Evolutionary conservation across 2,888 invertebrate species (phyloP), one percentile per base, ranked within the genome.

Genomic region (Antheraea assamensis): DNA sequence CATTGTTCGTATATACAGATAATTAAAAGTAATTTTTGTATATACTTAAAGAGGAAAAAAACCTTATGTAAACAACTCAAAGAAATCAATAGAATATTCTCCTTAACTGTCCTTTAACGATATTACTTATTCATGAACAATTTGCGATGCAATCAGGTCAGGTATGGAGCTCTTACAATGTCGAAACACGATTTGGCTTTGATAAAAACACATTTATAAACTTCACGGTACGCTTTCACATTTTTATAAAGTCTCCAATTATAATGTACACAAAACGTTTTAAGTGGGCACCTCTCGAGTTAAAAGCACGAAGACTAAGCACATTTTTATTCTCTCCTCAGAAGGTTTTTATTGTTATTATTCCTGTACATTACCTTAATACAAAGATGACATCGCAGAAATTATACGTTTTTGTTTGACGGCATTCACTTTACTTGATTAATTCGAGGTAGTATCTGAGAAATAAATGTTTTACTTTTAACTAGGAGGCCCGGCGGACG

Each of bases 61-160:
- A 49, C 17, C 17, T n/a, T 21, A 31, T n/a, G 17, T n/a, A 58
- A 58, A 64, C 4, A 30, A 64, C 10, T 64, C 27, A 15, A 5
- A 64, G 61, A 64, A 30, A 30, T 64, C 61, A 64, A 58, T 58
- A 24, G 58, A 58, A 58, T 52, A 82, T 82, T 83, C 83, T 80
- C 85, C 87, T 88, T 88, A 90, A 89, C 83, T 81, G 83, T 82
- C 84, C 87, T 87, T 85, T 87, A 83, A 83, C 81, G 81, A 82
- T 89, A 91, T 93, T 92, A 93, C 91, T 91, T 94, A 93, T 94
- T 94, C 93, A 94, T 93, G 93, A 92, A 91, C 91, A 94, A 93
- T 93, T 92, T 94, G 89, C 87, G 89, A 91, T 92, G 91, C 92
- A 93, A 93, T 93, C 92, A 91, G 92, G 91, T 91, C 90, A 91